A percentile compares a stretch with the other conserved stretches of the same genome.
These are phyloP conservation scores for Hyalella azteca DNA, from an alignment of 2,888 invertebrate species.

Conservation along the genomic window DNA sequence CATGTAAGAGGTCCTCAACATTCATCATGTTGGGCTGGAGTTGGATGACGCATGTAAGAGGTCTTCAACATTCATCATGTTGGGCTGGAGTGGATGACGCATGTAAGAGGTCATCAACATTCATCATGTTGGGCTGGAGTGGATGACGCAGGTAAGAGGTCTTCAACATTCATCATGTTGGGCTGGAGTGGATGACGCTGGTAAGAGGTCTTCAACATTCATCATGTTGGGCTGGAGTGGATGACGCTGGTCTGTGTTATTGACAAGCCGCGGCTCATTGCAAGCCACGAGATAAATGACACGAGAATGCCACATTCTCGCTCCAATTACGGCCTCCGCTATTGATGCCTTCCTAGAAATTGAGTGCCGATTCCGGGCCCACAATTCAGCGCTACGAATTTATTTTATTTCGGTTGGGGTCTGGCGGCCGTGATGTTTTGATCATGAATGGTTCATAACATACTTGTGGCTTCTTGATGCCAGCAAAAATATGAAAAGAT, in stretches of 20 bases:
- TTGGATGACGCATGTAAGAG: no score
- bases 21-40: background rate
- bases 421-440: no score
- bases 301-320: background rate
- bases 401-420: no score
- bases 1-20: background rate
- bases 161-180: background rate
- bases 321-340: constrained; percentile 17
- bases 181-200: background rate
- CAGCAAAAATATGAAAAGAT: no score
- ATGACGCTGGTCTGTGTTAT: constrained; percentile 1
- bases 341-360: no score
- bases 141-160: background rate
- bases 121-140: constrained; percentile 1
- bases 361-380: no score
- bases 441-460: no score
- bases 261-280: constrained; percentile 11
- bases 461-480: no score
- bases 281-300: background rate
- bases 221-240: background rate
- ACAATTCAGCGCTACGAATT: no score
- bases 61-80: background rate
- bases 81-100: background rate
- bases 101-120: background rate
- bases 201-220: background rate